These are phyloP conservation scores for Hydrolagus affinis DNA, from an alignment of 2,113 vertebrate genomes.

Conservation along the genomic window DNA sequence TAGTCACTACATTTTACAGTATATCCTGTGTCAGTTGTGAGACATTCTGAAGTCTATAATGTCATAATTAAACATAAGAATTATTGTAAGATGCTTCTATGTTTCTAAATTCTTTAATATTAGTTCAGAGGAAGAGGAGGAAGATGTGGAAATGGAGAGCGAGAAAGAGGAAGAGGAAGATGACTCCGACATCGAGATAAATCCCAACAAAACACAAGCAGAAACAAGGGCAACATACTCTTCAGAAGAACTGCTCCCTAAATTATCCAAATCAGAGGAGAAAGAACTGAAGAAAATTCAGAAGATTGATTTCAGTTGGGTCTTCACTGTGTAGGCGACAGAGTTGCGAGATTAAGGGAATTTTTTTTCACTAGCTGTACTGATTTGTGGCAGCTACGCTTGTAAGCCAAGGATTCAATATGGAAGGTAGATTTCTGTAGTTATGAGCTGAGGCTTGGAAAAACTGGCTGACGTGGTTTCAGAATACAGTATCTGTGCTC, in stretches of 20 bases:
- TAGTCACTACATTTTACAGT: too few relatives aligned
- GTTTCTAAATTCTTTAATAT: background rate
- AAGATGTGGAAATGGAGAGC: constrained; percentile 71
- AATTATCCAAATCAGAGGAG: constrained; percentile 64
- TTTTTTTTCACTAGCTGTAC: too few relatives aligned
- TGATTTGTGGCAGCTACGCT: background rate
- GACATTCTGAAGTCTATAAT: too few relatives aligned
- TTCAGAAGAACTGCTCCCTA: constrained; percentile 35
- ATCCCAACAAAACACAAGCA: constrained; percentile 39
- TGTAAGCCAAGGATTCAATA: background rate
- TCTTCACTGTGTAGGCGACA: constrained; percentile 45
- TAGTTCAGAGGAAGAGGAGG: constrained; percentile 39
- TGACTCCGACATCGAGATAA: constrained; percentile 64
- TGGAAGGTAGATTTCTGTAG: too few relatives aligned
- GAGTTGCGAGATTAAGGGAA: background rate
- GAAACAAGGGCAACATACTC: constrained; percentile 38
- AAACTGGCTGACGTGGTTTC: background rate
- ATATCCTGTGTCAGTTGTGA: too few relatives aligned
- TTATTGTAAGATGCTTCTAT: background rate
- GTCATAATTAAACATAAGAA: too few relatives aligned
- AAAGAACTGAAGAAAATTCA: constrained; percentile 70
- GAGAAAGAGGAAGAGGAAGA: constrained; percentile 68
- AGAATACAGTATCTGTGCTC: background rate
- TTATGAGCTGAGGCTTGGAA: background rate
- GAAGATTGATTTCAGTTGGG: constrained; percentile 77